Conservation (phyloP, 1,140 invertebrate genomes). For the Drosophila bifasciata region DNA sequence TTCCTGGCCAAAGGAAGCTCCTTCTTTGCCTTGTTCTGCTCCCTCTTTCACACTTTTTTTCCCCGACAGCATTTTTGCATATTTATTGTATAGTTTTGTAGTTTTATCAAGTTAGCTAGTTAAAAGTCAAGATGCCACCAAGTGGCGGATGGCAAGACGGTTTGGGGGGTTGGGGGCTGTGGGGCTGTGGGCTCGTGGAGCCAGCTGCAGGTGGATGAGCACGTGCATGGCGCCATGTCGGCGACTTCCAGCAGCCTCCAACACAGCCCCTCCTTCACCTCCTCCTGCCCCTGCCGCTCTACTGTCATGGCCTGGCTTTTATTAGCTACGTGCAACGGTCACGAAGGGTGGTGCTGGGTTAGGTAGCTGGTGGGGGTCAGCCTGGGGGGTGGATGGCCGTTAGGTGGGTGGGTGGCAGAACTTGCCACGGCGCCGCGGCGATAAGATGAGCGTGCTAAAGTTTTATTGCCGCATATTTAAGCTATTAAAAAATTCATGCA, state of each 20-base stretch:
- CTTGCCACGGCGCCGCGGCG: conserved; percentile 63
- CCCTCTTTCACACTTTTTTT: conserved; percentile 5
- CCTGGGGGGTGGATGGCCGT: neutral
- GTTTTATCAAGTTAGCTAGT: conserved; percentile 81
- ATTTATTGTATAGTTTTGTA: conserved; percentile 82
- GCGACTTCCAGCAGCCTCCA: conserved; percentile 48
- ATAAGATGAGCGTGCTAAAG: conserved; percentile 82
- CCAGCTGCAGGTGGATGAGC: conserved; percentile 56
- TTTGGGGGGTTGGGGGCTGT: neutral
- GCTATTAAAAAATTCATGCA: conserved; percentile 82
- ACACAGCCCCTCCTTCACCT: conserved; percentile 40
- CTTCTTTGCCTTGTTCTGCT: neutral
- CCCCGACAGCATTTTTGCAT: conserved; percentile 51
- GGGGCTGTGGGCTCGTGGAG: neutral
- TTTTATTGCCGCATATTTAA: conserved; percentile 82
- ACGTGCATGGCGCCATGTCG: conserved; percentile 68
- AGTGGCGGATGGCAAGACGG: conserved; percentile 27
- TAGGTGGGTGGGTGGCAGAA: conserved; percentile 30
- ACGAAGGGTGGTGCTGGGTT: conserved; percentile 1
- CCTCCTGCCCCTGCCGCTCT: conserved; percentile 32
- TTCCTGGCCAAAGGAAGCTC: conserved; percentile 16
- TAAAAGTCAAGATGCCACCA: conserved; percentile 78
- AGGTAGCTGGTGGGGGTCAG: conserved; percentile 22
- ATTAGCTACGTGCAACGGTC: conserved; percentile 72
- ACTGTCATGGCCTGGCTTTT: conserved; percentile 56